These are phyloP conservation scores for Camponotus floridanus DNA, from an alignment of 1,140 invertebrate species.

Conservation along the genomic window DNA sequence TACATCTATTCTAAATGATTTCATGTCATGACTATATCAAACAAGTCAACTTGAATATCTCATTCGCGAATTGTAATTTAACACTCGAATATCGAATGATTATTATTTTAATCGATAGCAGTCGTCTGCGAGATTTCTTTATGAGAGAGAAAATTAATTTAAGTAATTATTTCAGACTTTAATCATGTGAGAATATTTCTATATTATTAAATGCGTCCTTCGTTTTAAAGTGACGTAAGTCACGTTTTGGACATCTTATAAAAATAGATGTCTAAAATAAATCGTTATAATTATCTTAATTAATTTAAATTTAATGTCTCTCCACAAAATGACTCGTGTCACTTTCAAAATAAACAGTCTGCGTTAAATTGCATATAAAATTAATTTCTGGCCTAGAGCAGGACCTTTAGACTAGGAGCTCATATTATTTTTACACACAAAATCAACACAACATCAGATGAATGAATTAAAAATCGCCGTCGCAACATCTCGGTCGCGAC, in stretches of 20 bases:
- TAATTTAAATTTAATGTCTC: constrained; percentile 56
- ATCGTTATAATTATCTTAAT: constrained; percentile 36
- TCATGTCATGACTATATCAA: background rate
- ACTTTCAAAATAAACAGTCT: constrained; percentile 44
- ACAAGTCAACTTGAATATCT: background rate
- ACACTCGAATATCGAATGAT: constrained; percentile 42
- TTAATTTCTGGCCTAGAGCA: constrained; percentile 56
- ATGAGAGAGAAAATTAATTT: constrained; percentile 49
- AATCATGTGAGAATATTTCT: constrained; percentile 20
- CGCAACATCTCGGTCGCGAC: constrained; percentile 41
- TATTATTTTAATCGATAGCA: constrained; percentile 52
- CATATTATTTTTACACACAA: constrained; percentile 47
- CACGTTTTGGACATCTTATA: constrained; percentile 20
- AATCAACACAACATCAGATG: constrained; percentile 34
- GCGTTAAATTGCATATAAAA: constrained; percentile 45
- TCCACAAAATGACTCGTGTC: constrained; percentile 7
- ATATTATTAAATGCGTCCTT: constrained; percentile 45
- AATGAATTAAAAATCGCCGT: constrained; percentile 59
- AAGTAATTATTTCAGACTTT: constrained; percentile 59
- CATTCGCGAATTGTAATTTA: background rate
- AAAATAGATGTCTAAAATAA: constrained; percentile 47
- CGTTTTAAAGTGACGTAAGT: constrained; percentile 41
- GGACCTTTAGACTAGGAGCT: constrained; percentile 30
- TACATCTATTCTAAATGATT: background rate
- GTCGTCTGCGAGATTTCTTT: constrained; percentile 47